These are phyloP conservation scores for Melanostoma mellinum DNA, from an alignment of 2,888 invertebrate genomes.

Conservation along the genomic window DNA sequence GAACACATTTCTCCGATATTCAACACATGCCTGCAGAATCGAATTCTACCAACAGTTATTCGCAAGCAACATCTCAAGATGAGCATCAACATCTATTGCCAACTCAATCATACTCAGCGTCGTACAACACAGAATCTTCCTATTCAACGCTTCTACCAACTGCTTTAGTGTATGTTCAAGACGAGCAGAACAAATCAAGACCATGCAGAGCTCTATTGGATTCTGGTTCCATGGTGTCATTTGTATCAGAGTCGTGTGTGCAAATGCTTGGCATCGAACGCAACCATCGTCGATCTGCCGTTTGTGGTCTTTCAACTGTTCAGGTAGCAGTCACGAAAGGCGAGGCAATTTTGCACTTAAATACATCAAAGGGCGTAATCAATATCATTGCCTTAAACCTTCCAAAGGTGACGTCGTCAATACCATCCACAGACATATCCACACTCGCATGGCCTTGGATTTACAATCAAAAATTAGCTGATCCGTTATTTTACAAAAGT, in stretches of 20 bases:
- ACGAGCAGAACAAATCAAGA: not conserved
- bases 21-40: too few species aligned
- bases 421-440: not conserved
- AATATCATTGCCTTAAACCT: not conserved
- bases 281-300: not conserved
- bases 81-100: too few species aligned
- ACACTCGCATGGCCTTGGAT: conserved; percentile 6
- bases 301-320: not conserved
- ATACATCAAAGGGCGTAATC: not conserved
- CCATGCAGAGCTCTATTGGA: not conserved
- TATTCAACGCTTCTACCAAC: too few species aligned
- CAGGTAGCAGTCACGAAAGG: conserved; percentile 1
- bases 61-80: too few species aligned
- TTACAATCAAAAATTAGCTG: conserved; percentile 2
- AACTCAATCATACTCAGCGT: too few species aligned
- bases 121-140: too few species aligned
- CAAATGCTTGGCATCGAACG: not conserved
- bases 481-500: not conserved
- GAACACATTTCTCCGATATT: too few species aligned
- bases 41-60: too few species aligned
- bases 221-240: not conserved
- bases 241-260: not conserved
- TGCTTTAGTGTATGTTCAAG: too few species aligned
- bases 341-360: not conserved
- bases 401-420: not conserved